phyloP scores from a whole-genome alignment of 1,140 invertebrate genomes.

The Pseudomyrmex cubaensis region DNA sequence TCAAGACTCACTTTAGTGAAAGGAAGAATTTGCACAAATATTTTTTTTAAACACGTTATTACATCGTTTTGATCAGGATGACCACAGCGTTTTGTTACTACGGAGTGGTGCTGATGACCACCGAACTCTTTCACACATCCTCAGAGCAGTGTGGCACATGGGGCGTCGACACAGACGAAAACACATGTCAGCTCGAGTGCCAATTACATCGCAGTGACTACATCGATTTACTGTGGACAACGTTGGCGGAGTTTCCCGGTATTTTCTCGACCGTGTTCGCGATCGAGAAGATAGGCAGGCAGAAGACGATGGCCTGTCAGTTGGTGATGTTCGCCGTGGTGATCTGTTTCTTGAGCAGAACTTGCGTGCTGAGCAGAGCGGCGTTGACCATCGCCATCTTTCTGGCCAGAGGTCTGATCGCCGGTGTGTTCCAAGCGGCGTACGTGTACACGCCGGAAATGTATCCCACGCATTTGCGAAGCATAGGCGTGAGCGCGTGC shows the following conservation, averaged over 20 bases:
- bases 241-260: conserved; percentile 97
- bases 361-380: conserved; percentile 88
- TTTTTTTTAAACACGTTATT: not conserved
- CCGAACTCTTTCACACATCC: conserved; percentile 94
- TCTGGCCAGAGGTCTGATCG: conserved; percentile 95
- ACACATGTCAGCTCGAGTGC: conserved; percentile 87
- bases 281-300: conserved; percentile 95
- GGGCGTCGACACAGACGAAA: conserved; percentile 73
- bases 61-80: conserved; percentile 88
- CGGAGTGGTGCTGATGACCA: conserved; percentile 97
- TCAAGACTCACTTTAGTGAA: not conserved
- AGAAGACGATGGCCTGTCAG: conserved; percentile 97
- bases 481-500: conserved; percentile 95
- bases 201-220: conserved; percentile 94
- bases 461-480: conserved; percentile 95
- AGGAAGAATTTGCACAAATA: not conserved
- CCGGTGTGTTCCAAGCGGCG: conserved; percentile 96
- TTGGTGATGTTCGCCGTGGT: conserved; percentile 94
- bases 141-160: conserved; percentile 83
- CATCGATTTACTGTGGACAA: conserved; percentile 97
- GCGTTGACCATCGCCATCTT: conserved; percentile 94
- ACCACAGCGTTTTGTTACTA: conserved; percentile 98
- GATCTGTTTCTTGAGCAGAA: conserved; percentile 90
- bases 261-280: conserved; percentile 96
- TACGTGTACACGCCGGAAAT: conserved; percentile 98